A percentile compares a stretch with the other conserved stretches of the same genome.
Evolutionary conservation across 2,888 invertebrate species (phyloP).

Genomic region (Gortyna flavago): DNA sequence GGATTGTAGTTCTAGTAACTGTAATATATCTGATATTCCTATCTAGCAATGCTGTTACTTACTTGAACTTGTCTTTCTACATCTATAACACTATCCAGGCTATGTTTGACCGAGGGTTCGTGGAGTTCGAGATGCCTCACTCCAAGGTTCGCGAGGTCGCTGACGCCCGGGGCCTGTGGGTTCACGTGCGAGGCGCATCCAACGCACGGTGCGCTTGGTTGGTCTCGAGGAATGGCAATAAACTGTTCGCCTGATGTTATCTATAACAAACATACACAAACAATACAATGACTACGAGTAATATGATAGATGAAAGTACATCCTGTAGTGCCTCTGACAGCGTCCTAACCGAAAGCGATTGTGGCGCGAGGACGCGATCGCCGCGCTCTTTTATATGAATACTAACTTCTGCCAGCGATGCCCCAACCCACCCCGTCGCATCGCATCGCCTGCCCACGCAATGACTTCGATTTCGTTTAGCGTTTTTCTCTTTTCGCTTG

Average conservation of each 20-base stretch:
- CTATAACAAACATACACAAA: slow-evolving; percentile 69
- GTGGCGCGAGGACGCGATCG: too few relatives aligned
- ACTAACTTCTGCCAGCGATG: too few relatives aligned
- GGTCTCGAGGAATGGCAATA: slow-evolving; percentile 82
- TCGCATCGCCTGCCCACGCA: too few relatives aligned
- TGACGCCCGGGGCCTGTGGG: slow-evolving; percentile 87
- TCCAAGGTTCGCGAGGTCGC: slow-evolving; percentile 85
- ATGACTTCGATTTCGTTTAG: too few relatives aligned
- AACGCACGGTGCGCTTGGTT: slow-evolving; percentile 80
- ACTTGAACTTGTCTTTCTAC: slow-evolving; percentile 90
- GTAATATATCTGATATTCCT: background rate
- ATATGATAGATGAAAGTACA: background rate
- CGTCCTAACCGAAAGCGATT: background rate
- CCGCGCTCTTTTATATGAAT: too few relatives aligned
- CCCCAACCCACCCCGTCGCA: too few relatives aligned
- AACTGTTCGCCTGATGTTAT: slow-evolving; percentile 88
- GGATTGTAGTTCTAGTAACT: slow-evolving; percentile 22
- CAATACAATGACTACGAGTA: background rate
- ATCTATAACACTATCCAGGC: slow-evolving; percentile 83
- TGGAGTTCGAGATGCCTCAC: slow-evolving; percentile 85
- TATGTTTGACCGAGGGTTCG: slow-evolving; percentile 80
- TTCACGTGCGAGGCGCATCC: slow-evolving; percentile 89
- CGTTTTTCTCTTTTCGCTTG: too few relatives aligned
- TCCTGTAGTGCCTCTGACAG: background rate
- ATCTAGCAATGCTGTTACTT: slow-evolving; percentile 46